These are phyloP conservation scores for Holothuria glaberrima DNA, from an alignment of 35 echinoderm and acorn worm species.

Conservation along the genomic window DNA sequence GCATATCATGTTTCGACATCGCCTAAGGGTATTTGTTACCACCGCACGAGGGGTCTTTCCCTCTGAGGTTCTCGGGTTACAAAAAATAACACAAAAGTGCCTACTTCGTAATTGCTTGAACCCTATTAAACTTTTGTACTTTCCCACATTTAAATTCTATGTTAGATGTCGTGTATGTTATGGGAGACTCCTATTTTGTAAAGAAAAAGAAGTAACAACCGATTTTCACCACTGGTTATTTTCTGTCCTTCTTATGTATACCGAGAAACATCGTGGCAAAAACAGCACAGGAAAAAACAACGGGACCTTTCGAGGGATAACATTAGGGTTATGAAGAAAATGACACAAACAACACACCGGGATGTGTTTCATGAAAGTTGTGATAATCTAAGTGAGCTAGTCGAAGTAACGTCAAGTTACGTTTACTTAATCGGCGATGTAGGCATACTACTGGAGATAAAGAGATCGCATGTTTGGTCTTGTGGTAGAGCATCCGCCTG, in stretches of 20 bases:
- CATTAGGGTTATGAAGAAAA: slow-evolving; percentile 2
- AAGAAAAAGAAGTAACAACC: slow-evolving; percentile 2
- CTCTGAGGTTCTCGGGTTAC: too few species aligned
- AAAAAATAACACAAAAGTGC: too few species aligned
- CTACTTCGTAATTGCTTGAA: too few species aligned
- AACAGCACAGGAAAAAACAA: slow-evolving; percentile 10
- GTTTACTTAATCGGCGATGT: background rate
- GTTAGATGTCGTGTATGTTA: background rate
- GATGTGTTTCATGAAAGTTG: background rate
- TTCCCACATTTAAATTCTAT: background rate
- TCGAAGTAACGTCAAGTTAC: background rate
- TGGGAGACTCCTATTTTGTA: background rate
- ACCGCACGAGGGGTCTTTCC: too few species aligned
- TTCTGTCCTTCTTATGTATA: background rate
- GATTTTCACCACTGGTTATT: background rate
- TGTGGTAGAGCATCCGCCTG: too few species aligned
- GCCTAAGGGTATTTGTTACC: too few species aligned
- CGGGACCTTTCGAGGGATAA: background rate
- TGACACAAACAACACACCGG: background rate
- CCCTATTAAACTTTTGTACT: background rate
- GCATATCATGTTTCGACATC: too few species aligned
- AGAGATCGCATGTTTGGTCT: too few species aligned
- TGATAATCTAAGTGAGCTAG: background rate
- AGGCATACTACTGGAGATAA: too few species aligned
- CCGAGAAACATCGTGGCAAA: slow-evolving; percentile 19